These are phyloP conservation scores for Drosophila lacteicornis DNA, from an alignment of 1,140 invertebrate species.

Conservation along the genomic window DNA sequence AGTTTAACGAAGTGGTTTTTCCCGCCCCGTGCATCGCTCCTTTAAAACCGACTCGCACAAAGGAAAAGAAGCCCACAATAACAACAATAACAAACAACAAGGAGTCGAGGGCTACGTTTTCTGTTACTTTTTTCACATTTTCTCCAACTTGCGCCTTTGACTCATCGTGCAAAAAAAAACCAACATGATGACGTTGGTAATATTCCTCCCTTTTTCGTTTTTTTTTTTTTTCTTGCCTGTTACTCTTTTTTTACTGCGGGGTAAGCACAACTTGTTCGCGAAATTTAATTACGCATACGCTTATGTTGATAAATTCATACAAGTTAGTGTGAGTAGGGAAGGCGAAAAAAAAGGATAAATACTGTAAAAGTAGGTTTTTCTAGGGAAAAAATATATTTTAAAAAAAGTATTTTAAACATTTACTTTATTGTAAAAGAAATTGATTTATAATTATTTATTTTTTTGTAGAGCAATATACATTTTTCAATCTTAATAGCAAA, in stretches of 20 bases:
- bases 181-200: conserved; percentile 37
- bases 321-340: too few relatives aligned
- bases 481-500: too few relatives aligned
- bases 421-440: too few relatives aligned
- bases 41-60: conserved; percentile 33
- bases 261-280: conserved; percentile 37
- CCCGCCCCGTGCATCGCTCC: conserved; percentile 2
- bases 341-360: conserved; percentile 1
- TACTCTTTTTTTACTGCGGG: conserved; percentile 26
- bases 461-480: background rate
- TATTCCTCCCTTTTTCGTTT: conserved; percentile 13
- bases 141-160: conserved; percentile 33
- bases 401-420: background rate
- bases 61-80: conserved; percentile 54
- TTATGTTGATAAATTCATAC: conserved; percentile 31
- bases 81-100: conserved; percentile 61
- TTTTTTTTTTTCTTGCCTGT: background rate
- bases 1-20: conserved; percentile 76
- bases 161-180: conserved; percentile 37
- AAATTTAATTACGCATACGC: conserved; percentile 52
- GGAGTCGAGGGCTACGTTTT: background rate
- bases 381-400: fast-evolving
- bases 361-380: background rate
- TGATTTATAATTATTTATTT: too few relatives aligned
- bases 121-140: conserved; percentile 12